Base-by-base conservation (phyloP, 2,113 vertebrate species). In the Gracilinanus agilis region DNA sequence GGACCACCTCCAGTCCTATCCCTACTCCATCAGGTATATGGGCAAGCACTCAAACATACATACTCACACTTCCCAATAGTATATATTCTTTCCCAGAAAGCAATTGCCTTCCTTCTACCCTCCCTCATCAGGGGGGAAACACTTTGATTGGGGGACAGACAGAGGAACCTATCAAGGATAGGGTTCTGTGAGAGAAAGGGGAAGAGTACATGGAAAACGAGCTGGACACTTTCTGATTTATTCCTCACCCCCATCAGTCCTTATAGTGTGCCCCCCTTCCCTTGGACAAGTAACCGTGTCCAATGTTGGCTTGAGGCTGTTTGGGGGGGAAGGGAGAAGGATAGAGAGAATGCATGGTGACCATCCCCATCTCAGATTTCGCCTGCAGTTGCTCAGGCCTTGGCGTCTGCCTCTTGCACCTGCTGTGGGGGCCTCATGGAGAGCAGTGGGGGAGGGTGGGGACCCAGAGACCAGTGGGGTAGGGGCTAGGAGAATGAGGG, bases 381-480 rank as follows among this genome's bases (percentile, higher is more conserved):
- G 89, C 25, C 83, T 9, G 7, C 95, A 94, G 90, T 89, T 75
- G 40, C 88, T 92, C 91, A 92, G 95, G 29, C 88, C 89, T 93
- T 75, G 91, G 94, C 93, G 94, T 55, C 55, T 95, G 89, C 61
- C 93, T 49, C 83, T 49, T 95, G 96, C 97, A 98, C 97, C 97
- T 97, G 97, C 96, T 97, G 89, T 91, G 96, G 92, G 93, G 40
- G 40, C 88, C 88, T 89, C 88, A 89, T 75, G 34, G 61, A 75
- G 34, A 75, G 13, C 34, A n/a, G 29, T 75, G 61, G 61, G 61
- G 61, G 61, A 75, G 29, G 61, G 58, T 67, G 10, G 58, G 58
- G 58, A 67, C 58, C 58, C 58, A 34, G 58, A 67, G 58, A 34
- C 27, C 27, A 67, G 58, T 67, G 29, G 58, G 58, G 58, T 34